phyloP scores from a whole-genome alignment of 2,797 vertebrate species.

The Propithecus perrieri region DNA sequence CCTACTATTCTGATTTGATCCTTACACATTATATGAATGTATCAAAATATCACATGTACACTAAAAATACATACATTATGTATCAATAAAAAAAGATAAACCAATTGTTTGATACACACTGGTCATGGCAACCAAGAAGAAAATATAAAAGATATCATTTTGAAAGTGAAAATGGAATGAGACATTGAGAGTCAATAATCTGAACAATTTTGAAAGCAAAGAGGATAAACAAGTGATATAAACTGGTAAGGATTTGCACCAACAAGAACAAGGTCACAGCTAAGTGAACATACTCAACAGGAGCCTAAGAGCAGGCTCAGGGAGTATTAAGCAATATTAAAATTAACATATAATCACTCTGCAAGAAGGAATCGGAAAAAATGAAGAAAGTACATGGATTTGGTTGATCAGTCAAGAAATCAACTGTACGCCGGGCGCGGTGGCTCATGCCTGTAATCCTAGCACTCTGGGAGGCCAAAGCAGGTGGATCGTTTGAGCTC shows the following conservation, averaged over 20 bases:
- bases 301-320: neutral
- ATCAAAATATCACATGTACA: neutral
- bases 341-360: neutral
- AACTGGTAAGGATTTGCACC: neutral
- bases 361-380: neutral
- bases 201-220: constrained; percentile 22
- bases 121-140: neutral
- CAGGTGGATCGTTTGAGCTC: no score
- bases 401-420: neutral
- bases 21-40: neutral
- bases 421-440: neutral
- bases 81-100: neutral
- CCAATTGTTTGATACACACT: neutral
- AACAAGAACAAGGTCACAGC: neutral
- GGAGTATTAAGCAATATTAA: neutral
- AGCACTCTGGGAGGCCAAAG: no score
- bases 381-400: neutral
- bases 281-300: neutral
- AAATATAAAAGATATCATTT: constrained; percentile 1
- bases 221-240: neutral
- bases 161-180: constrained; percentile 18
- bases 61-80: neutral
- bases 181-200: neutral
- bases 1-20: neutral
- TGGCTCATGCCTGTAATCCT: no score